Conservation (phyloP, 2,797 vertebrate genomes). For the Alfaro cultratus region DNA sequence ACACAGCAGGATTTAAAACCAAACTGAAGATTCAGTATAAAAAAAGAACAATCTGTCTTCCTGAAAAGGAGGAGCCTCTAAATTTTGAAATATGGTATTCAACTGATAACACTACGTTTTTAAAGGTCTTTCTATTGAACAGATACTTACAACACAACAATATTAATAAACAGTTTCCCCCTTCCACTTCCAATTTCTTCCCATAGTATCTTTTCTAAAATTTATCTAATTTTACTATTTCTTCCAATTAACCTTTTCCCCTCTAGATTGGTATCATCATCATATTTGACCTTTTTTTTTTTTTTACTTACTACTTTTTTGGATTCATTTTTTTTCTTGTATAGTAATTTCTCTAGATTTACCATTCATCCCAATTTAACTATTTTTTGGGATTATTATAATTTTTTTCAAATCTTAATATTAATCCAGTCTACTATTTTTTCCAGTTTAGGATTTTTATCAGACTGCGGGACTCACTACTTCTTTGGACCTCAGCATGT, state of each 20-base stretch:
- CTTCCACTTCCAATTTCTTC: too few species aligned
- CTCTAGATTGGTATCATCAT: not conserved
- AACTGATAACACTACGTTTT: not conserved
- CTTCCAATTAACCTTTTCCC: not conserved
- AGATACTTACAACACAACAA: too few species aligned
- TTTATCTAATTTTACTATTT: too few species aligned
- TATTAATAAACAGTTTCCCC: too few species aligned
- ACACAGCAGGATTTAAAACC: not conserved
- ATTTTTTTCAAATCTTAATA: not conserved
- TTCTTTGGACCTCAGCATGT: not conserved
- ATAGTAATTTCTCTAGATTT: not conserved
- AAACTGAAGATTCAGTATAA: not conserved
- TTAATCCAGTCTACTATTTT: not conserved
- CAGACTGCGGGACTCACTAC: too few species aligned
- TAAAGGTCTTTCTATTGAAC: too few species aligned
- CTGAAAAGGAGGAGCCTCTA: not conserved
- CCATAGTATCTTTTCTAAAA: too few species aligned
- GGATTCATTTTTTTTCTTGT: not conserved
- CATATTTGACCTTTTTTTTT: not conserved
- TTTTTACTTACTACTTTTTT: not conserved
- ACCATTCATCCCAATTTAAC: not conserved
- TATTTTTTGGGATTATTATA: not conserved
- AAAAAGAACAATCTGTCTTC: not conserved
- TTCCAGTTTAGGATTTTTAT: not conserved
- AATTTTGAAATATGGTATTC: not conserved